Conservation (phyloP, 2,113 vertebrate genomes). For the Pontoporia blainvillei region DNA sequence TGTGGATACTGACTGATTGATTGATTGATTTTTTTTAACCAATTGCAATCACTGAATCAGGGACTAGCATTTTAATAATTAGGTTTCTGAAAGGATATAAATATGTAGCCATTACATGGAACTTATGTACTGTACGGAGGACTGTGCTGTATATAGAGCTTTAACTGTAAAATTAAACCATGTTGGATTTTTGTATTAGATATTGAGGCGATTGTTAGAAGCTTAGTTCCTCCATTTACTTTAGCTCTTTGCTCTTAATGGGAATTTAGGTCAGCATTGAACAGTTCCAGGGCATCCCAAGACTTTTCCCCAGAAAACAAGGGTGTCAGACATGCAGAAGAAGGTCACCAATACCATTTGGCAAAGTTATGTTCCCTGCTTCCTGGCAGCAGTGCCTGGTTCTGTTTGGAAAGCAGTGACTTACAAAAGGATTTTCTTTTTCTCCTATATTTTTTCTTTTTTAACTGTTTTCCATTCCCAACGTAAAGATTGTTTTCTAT, state of each 20-base stretch:
- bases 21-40: neutral
- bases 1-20: neutral
- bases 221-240: neutral
- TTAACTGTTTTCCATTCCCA: neutral
- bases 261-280: neutral
- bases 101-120: neutral
- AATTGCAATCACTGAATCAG: neutral
- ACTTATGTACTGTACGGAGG: neutral
- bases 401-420: neutral
- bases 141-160: neutral
- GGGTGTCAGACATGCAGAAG: neutral
- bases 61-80: neutral
- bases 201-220: neutral
- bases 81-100: neutral
- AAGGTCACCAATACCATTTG: neutral
- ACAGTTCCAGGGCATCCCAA: neutral
- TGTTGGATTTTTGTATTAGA: neutral
- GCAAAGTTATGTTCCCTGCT: neutral
- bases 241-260: neutral
- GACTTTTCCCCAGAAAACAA: neutral
- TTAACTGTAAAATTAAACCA: neutral
- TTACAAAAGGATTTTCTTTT: neutral
- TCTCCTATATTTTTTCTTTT: neutral
- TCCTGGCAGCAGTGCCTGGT: neutral
- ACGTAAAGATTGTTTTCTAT: neutral